Evolutionary conservation across 2,113 vertebrate genomes (phyloP).

Genomic region (Sturnira hondurensis): DNA sequence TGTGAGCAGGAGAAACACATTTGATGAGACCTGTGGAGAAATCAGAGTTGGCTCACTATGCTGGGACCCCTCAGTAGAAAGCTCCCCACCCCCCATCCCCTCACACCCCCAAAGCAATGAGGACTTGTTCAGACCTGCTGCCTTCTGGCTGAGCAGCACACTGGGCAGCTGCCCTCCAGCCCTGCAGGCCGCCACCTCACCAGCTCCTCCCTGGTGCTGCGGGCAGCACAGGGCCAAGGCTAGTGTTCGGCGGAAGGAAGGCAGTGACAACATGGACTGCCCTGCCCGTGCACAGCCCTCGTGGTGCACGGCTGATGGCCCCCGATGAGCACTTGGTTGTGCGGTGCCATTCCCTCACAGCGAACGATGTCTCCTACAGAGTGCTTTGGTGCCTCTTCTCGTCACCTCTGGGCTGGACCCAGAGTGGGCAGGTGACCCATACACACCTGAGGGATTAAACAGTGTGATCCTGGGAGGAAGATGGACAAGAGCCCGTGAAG

Average conservation of each 20-base stretch:
- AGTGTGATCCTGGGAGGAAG: neutral
- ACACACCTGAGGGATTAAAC: neutral
- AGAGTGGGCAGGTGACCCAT: neutral
- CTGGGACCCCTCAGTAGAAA: no score
- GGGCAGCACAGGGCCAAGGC: neutral
- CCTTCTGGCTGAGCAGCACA: neutral
- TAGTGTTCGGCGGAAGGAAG: neutral
- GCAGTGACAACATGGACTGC: neutral
- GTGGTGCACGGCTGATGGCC: fast-evolving
- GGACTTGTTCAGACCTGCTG: fast-evolving
- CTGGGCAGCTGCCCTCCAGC: neutral
- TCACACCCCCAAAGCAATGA: neutral
- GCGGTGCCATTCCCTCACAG: fast-evolving
- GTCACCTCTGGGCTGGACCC: neutral
- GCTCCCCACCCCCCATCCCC: neutral
- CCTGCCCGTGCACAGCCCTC: neutral
- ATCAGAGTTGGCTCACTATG: neutral
- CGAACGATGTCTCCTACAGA: neutral
- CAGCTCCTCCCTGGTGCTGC: neutral
- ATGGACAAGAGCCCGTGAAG: neutral
- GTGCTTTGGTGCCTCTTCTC: neutral
- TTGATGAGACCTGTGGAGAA: neutral
- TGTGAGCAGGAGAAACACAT: no score
- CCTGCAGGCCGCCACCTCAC: neutral
- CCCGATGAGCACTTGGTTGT: neutral